These are phyloP conservation scores for Onchidella celtica DNA, from an alignment of 2,888 invertebrate genomes.

Conservation along the genomic window DNA sequence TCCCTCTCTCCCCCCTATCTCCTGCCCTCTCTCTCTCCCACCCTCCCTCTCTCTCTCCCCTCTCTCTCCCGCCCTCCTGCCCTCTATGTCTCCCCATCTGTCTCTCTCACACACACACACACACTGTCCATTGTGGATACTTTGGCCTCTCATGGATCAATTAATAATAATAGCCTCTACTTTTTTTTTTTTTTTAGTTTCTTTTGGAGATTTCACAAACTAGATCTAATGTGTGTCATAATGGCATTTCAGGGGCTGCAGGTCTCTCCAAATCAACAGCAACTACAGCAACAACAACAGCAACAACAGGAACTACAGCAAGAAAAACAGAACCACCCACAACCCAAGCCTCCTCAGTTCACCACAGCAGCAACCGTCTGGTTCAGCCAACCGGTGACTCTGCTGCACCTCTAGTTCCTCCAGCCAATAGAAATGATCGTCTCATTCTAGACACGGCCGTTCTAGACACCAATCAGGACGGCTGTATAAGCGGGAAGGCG, in stretches of 20 bases:
- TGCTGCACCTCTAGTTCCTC: too few species aligned
- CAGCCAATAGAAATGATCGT: not conserved
- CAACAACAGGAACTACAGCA: too few species aligned
- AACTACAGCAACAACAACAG: too few species aligned
- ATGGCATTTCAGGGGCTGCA: too few species aligned
- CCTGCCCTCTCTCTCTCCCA: too few species aligned
- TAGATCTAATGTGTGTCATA: too few species aligned
- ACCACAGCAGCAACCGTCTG: too few species aligned
- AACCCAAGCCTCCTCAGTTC: not conserved
- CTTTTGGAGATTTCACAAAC: not conserved
- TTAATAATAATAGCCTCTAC: not conserved
- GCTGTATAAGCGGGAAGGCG: constrained; percentile 80
- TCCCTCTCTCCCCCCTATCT: too few species aligned
- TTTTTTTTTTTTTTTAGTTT: not conserved
- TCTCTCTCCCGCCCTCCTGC: not conserved
- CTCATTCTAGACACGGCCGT: constrained; percentile 24
- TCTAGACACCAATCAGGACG: constrained; percentile 76
- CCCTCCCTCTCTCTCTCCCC: too few species aligned
- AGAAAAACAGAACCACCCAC: not conserved
- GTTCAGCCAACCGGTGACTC: too few species aligned
- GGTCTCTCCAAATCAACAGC: too few species aligned
- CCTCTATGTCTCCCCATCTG: not conserved
- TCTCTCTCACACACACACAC: not conserved
- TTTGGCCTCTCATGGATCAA: not conserved
- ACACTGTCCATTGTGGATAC: not conserved